A percentile compares a stretch with the other conserved stretches of the same genome.
These are phyloP conservation scores for Pinctada fucata DNA, from an alignment of 2,888 invertebrate genomes.

Conservation along the genomic window DNA sequence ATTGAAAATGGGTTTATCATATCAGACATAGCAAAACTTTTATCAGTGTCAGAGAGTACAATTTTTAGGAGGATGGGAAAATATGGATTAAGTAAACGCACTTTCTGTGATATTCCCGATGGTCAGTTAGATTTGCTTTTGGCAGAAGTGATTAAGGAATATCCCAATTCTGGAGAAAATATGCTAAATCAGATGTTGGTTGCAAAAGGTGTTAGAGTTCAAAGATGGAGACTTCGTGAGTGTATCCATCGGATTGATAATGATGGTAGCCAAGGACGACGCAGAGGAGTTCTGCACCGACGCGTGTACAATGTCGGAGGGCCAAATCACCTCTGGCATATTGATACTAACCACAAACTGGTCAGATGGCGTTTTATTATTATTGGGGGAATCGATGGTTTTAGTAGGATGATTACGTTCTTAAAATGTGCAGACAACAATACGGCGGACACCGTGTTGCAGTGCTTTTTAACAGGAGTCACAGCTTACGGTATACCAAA, in stretches of 20 bases:
- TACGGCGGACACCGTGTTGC: slow-evolving; percentile 4
- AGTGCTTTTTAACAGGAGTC: slow-evolving; percentile 9
- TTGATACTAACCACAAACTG: slow-evolving; percentile 31
- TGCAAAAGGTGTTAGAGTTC: slow-evolving; percentile 2
- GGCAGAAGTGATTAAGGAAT: not conserved
- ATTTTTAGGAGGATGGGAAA: slow-evolving; percentile 4
- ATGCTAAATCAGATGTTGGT: slow-evolving; percentile 18
- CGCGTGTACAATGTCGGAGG: slow-evolving; percentile 14
- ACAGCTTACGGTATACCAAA: slow-evolving; percentile 8
- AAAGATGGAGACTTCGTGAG: slow-evolving; percentile 21
- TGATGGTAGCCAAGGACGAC: not conserved
- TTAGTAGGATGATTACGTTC: slow-evolving; percentile 6
- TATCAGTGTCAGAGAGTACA: slow-evolving; percentile 14
- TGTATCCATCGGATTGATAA: slow-evolving; percentile 18
- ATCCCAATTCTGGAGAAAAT: slow-evolving; percentile 15
- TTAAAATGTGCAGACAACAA: slow-evolving; percentile 23
- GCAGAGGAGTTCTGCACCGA: slow-evolving; percentile 9
- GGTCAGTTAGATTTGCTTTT: not conserved
- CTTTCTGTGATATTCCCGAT: slow-evolving; percentile 13
- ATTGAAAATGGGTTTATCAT: slow-evolving; percentile 13
- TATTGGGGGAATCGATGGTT: slow-evolving; percentile 22
- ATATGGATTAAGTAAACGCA: slow-evolving; percentile 13
- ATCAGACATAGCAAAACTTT: slow-evolving; percentile 16
- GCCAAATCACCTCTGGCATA: slow-evolving; percentile 29
- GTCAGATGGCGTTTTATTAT: slow-evolving; percentile 25